Percentiles rank a stretch among this genome's conserved stretches.
Evolutionary conservation across 2,113 vertebrate species (phyloP).

Genomic region (Albula glossodonta): DNA sequence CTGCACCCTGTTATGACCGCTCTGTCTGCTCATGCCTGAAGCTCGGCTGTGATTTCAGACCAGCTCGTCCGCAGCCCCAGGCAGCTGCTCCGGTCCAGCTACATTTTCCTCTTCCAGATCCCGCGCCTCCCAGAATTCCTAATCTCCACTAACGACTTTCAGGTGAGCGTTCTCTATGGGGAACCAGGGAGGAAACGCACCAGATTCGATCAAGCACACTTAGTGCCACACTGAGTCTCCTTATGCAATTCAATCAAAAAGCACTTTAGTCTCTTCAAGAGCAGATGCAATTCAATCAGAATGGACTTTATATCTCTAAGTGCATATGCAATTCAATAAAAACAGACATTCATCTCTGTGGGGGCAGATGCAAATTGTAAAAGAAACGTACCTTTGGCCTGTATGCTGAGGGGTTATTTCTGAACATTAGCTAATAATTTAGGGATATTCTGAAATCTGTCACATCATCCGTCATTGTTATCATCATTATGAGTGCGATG

Average conservation of each 20-base stretch:
- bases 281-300: too few species aligned
- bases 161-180: conserved; percentile 70
- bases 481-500: background rate
- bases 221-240: too few species aligned
- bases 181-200: background rate
- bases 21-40: background rate
- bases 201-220: too few species aligned
- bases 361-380: too few species aligned
- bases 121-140: conserved; percentile 95
- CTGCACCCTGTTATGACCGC: too few species aligned
- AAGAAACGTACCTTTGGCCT: background rate
- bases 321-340: too few species aligned
- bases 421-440: background rate
- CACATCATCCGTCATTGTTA: background rate
- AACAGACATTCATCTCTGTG: too few species aligned
- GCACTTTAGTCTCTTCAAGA: too few species aligned
- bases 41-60: conserved; percentile 74
- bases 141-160: conserved; percentile 97
- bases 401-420: too few species aligned
- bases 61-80: conserved; percentile 90
- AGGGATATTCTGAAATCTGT: too few species aligned
- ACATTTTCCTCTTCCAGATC: conserved; percentile 98
- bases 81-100: conserved; percentile 94
- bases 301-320: too few species aligned
- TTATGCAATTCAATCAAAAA: too few species aligned